phyloP scores from a whole-genome alignment of 1,140 invertebrate species.

The Drosophila suzukii region DNA sequence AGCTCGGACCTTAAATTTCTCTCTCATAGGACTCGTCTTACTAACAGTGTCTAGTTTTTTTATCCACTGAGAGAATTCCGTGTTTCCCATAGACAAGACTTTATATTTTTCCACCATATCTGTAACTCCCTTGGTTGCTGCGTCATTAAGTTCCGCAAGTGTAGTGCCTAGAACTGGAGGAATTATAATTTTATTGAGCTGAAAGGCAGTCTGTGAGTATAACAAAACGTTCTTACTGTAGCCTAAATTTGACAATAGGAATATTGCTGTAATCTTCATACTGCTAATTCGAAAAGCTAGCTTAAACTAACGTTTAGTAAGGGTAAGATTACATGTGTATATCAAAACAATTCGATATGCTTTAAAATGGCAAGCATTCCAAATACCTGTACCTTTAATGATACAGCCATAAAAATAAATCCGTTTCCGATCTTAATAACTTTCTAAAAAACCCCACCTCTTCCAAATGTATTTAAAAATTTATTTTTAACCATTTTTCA shows the following conservation, averaged over 20 bases:
- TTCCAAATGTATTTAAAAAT: no score
- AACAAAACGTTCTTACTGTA: neutral
- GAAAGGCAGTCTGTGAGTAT: neutral
- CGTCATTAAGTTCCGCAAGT: neutral
- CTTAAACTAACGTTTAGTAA: neutral
- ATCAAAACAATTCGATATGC: neutral
- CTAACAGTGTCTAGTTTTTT: neutral
- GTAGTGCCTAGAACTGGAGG: neutral
- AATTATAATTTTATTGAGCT: neutral
- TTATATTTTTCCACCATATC: neutral
- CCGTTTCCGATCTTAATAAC: no score
- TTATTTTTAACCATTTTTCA: no score
- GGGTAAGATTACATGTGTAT: neutral
- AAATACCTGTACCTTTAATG: neutral
- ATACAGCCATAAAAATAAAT: no score
- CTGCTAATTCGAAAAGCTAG: neutral
- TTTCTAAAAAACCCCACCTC: no score
- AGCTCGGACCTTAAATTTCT: neutral
- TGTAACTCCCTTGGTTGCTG: neutral
- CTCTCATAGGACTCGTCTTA: neutral
- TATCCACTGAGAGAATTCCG: neutral
- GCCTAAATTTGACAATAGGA: neutral
- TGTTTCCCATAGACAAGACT: neutral
- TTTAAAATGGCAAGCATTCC: neutral
- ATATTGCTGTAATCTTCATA: conserved; percentile 5